Conservation (phyloP, 2,113 vertebrate genomes). For the Canis aureus region DNA sequence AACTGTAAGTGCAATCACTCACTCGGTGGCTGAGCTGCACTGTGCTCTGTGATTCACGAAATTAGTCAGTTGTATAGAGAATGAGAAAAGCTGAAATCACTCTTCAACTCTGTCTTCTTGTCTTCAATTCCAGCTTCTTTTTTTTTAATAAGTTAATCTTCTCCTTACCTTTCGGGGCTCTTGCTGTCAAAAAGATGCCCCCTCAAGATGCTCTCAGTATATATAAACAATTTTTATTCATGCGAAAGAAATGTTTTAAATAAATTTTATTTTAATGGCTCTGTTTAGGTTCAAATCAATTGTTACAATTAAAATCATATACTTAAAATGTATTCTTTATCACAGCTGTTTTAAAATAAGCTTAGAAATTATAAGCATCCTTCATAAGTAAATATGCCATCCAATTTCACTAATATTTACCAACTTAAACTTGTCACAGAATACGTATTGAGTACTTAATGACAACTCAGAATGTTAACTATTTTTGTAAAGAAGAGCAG, state of each 20-base stretch:
- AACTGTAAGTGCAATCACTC: neutral
- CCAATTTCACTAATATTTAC: neutral
- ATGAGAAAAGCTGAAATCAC: neutral
- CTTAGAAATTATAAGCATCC: neutral
- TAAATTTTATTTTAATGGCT: constrained; percentile 24
- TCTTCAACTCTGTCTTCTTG: neutral
- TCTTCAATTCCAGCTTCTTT: neutral
- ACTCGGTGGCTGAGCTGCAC: neutral
- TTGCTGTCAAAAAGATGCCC: neutral
- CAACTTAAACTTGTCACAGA: neutral
- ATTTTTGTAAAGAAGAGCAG: neutral
- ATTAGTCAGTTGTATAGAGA: neutral
- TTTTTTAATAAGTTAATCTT: neutral
- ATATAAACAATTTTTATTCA: neutral
- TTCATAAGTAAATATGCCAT: neutral
- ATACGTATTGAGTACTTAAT: neutral
- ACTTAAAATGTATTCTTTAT: neutral
- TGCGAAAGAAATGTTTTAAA: neutral
- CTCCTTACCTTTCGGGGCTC: neutral
- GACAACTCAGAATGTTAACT: neutral
- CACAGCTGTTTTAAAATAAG: neutral
- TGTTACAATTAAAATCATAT: neutral
- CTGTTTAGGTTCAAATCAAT: constrained; percentile 12
- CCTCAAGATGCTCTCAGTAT: neutral
- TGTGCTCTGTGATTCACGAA: neutral